Evolutionary conservation across 2,797 vertebrate genomes (phyloP), one percentile per base, ranked within the genome.

Genomic region (Zenarchopterus dispar): DNA sequence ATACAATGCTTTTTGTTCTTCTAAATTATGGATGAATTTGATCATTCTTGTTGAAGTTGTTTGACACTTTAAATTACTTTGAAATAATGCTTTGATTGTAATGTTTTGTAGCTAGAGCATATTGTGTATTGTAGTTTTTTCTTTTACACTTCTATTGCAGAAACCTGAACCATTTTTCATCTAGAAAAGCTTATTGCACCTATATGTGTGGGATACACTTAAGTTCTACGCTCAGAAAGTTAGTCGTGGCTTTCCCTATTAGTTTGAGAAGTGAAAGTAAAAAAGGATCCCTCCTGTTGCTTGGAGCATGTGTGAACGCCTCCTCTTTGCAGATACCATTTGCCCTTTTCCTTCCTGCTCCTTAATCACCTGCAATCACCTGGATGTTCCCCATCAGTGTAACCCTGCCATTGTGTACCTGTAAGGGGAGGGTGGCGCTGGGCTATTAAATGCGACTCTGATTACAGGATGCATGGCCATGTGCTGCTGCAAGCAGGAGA

Each of bases 381-480:
- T 91, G 89, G 90, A 91, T 90, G 86, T 82, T 77, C 69, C 84
- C 79, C 84, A 74, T 87, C 88, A 78, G 75, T 90, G 84, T 85
- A 76, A 88, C 82, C 76, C 85, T 89, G 80, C 76, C 80, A 77
- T 77, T 84, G 88, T 87, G 78, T 88, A 80, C 76, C 88, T 91
- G 85, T 90, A 81, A 71, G 81, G 88, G 82, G 84, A 85, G 88
- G 81, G 84, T 63, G 81, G 80, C 67, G 87, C 53, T 50, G 56
- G 62, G 67, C 73, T 75, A 73, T 85, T 75, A 76, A 71, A 83
- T 69, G 72, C 81, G 84, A 91, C 92, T 95, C 93, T 91, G 86
- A 91, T 95, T 93, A 94, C 93, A 91, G 82, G 82, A 91, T 85
- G 92, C 92, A 93, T 92, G 90, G 84, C 83, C 68, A 57, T 85